Evolutionary conservation across 2,888 invertebrate species (phyloP).

Genomic region (Bimastos eiseni): DNA sequence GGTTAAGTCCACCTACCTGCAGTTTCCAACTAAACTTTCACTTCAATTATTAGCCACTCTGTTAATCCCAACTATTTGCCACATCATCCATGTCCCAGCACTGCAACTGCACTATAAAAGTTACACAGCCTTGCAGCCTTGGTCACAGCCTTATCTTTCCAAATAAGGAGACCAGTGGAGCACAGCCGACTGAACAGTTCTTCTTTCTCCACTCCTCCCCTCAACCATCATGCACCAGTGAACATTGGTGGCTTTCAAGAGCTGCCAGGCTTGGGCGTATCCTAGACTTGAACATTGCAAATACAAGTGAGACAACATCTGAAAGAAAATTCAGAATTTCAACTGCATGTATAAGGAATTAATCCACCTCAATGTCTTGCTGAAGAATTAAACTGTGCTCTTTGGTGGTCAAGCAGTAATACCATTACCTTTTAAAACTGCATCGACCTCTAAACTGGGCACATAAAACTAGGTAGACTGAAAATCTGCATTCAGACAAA

Average conservation of each 20-base stretch:
- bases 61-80: background rate
- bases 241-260: constrained; percentile 13
- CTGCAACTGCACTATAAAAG: background rate
- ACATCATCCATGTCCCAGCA: background rate
- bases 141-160: background rate
- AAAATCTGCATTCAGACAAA: background rate
- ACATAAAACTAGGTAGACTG: background rate
- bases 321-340: background rate
- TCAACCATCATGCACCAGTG: background rate
- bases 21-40: background rate
- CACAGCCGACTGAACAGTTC: background rate
- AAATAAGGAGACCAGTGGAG: background rate
- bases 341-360: background rate
- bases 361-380: background rate
- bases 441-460: too few relatives aligned
- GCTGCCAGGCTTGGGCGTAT: background rate
- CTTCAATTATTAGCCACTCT: background rate
- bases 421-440: background rate
- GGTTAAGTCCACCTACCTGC: background rate
- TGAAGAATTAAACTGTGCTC: background rate
- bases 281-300: background rate
- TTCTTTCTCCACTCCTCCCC: background rate
- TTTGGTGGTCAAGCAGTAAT: background rate
- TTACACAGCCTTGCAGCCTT: background rate
- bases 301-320: background rate